Conservation (phyloP, 2,888 invertebrate species). For the Dorcus parallelipipedus region DNA sequence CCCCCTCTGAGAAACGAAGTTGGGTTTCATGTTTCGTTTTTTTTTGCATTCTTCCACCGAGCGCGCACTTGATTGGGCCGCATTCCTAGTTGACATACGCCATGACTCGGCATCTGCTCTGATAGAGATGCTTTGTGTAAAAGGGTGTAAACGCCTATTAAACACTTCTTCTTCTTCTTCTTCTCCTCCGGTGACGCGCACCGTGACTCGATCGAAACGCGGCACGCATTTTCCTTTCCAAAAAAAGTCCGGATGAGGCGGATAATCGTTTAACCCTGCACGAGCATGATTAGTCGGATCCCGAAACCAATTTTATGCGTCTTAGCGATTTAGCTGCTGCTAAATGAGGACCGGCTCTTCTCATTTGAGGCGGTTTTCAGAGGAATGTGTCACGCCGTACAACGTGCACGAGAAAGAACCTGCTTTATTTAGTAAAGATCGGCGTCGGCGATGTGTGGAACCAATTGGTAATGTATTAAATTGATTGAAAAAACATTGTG, state of each 20-base stretch:
- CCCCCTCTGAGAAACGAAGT: constrained; percentile 9
- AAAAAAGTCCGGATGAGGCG: constrained; percentile 9
- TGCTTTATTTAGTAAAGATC: constrained; percentile 13
- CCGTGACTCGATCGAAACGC: constrained; percentile 29
- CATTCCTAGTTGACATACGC: constrained; percentile 43
- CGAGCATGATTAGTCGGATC: constrained; percentile 24
- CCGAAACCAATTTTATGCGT: constrained; percentile 31
- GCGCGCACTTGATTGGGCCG: constrained; percentile 36
- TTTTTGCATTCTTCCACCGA: constrained; percentile 32
- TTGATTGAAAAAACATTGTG: constrained; percentile 8
- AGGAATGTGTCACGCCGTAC: constrained; percentile 5
- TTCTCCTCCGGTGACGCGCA: constrained; percentile 13
- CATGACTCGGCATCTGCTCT: constrained; percentile 40
- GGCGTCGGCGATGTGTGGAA: constrained; percentile 14
- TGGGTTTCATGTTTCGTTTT: constrained; percentile 3
- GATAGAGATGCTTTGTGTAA: constrained; percentile 45
- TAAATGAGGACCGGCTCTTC: constrained; percentile 11
- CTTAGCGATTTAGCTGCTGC: constrained; percentile 20
- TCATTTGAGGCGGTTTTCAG: constrained; percentile 5
- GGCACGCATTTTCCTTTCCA: constrained; percentile 6
- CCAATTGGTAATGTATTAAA: constrained; percentile 11
- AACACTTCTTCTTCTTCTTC: constrained; percentile 25
- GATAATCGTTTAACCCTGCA: constrained; percentile 27
- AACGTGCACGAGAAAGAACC: neutral
- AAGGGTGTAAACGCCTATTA: constrained; percentile 48